Conservation (phyloP, 2,888 invertebrate species). For the Antheraea assamensis region DNA sequence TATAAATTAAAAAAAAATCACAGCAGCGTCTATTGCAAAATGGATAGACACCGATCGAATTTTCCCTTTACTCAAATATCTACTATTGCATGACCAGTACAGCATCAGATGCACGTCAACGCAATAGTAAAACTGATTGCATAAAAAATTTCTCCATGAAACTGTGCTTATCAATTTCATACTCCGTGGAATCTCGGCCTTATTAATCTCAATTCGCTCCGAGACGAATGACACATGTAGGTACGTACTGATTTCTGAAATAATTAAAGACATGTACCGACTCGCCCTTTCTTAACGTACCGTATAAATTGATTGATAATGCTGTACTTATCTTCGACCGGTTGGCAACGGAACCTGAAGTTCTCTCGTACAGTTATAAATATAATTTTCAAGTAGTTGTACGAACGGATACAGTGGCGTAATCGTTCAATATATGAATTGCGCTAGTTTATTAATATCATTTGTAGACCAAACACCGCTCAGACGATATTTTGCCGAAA, state of each 20-base stretch:
- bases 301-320: conserved; percentile 10
- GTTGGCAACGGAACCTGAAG: conserved; percentile 8
- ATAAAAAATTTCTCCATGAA: no score
- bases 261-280: conserved; percentile 1
- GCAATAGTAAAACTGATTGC: no score
- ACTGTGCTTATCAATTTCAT: no score
- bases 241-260: conserved; percentile 1
- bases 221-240: not conserved
- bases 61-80: no score
- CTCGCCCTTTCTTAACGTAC: conserved; percentile 9
- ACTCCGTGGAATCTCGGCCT: not conserved
- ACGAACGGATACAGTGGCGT: not conserved
- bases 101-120: no score
- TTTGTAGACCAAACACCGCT: no score
- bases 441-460: not conserved
- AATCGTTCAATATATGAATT: not conserved
- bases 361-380: conserved; percentile 6
- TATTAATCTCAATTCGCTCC: conserved; percentile 2
- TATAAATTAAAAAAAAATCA: no score
- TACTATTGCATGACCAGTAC: no score
- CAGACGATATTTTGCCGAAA: no score
- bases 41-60: no score
- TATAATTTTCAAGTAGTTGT: conserved; percentile 15
- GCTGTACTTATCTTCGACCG: conserved; percentile 14
- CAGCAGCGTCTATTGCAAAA: no score